Evolutionary conservation across 2,888 invertebrate genomes (phyloP), one percentile per base, ranked within the genome.

Genomic region (Hypselothyrea guttata): DNA sequence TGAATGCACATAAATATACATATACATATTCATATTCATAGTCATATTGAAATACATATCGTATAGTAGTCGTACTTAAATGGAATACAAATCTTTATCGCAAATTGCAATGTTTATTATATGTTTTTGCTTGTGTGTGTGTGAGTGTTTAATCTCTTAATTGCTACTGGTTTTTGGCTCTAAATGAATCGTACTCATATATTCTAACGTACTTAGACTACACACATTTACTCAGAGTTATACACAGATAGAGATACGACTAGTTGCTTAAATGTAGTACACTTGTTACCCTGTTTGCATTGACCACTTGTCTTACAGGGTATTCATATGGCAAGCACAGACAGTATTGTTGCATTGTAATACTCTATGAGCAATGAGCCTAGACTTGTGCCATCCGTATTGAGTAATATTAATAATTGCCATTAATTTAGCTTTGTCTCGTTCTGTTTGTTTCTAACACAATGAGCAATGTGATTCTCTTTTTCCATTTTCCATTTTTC

Each of bases 391-490:
- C 54, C 71, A 75, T 42, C 55, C 66, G 63, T 79, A 77, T 77
- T 75, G 69, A 72, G n/a, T 38, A 72, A 71, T 75, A 73, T 84
- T 71, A 67, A 75, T 81, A 81, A 77, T 81, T 81, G 84, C 81
- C 76, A 61, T 78, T 76, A 69, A 75, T 64, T 59, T 52, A 11
- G 38, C 51, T 56, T 48, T 18, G 28, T 22, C 34, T 58, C 46
- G 34, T 56, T 67, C 47, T 77, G 51, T 73, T 68, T 73, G 77
- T 78, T 78, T 75, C 71, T 51, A 30, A 78, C 78, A 76, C 76
- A 76, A 71, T 79, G 79, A 79, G 83, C 79, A 79, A 60, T 44
- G 42, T 58, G 44, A 55, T 52, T 27, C 33, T 38, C 13, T 13
- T 33, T 38, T 38, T 4, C 1, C 22, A 9, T 40, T 4, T 8